Conservation (phyloP, 2,888 invertebrate genomes). For the Chalcosyrphus nemorum region DNA sequence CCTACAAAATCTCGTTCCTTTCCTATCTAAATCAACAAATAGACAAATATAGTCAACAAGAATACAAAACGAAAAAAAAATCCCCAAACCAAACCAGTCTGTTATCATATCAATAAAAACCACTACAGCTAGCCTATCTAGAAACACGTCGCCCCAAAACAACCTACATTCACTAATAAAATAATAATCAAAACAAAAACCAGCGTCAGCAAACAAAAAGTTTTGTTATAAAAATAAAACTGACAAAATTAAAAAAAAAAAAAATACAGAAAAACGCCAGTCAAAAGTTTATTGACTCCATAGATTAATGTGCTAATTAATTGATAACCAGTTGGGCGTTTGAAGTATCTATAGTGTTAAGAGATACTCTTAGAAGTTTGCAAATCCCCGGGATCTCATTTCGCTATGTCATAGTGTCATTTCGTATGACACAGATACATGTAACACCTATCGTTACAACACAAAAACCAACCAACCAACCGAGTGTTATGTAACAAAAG, state of each 20-base stretch:
- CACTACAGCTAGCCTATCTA: conserved; percentile 12
- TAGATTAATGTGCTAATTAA: conserved; percentile 71
- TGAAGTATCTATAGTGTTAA: background rate
- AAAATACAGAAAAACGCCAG: conserved; percentile 12
- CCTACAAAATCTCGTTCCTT: background rate
- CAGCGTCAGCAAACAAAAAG: conserved; percentile 25
- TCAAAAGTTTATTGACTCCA: conserved; percentile 69
- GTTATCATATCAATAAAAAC: conserved; percentile 25
- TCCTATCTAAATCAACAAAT: background rate
- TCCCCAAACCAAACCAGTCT: background rate
- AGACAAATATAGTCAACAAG: background rate
- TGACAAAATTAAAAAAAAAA: conserved; percentile 29
- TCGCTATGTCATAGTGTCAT: conserved; percentile 32
- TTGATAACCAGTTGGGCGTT: conserved; percentile 67
- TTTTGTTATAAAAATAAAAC: conserved; percentile 57
- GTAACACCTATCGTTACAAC: conserved; percentile 40
- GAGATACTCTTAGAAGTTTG: background rate
- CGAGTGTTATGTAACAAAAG: conserved; percentile 54
- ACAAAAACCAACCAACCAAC: background rate
- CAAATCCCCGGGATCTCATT: conserved; percentile 21
- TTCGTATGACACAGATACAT: conserved; percentile 4
- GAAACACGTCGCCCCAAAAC: conserved; percentile 17
- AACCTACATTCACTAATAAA: conserved; percentile 52
- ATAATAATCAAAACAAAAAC: conserved; percentile 50
- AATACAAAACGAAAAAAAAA: background rate